A percentile compares a stretch with the other conserved stretches of the same genome.
Evolutionary conservation across 2,797 vertebrate species (phyloP).

Genomic region (Hippocampus kuda): DNA sequence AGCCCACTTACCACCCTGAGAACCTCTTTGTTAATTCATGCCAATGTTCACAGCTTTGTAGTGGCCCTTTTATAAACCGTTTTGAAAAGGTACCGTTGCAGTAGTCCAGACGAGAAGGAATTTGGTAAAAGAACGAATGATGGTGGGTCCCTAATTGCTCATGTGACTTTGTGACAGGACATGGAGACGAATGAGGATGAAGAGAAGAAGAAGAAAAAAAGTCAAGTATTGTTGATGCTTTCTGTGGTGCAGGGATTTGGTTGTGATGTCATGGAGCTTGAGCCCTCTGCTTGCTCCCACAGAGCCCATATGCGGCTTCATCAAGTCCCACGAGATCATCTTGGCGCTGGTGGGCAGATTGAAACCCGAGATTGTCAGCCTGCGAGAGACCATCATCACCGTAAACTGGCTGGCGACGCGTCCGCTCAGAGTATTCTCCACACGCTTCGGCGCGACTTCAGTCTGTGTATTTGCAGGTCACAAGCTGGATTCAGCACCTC

Average conservation of each 20-base stretch:
- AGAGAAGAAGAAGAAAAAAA: conserved; percentile 70
- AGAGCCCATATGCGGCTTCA: conserved; percentile 82
- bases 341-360: conserved; percentile 62
- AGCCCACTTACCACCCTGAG: too few species aligned
- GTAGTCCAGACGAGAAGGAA: neutral
- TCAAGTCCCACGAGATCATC: conserved; percentile 76
- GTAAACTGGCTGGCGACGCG: conserved; percentile 53
- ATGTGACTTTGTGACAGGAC: conserved; percentile 50
- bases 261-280: neutral
- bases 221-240: conserved; percentile 24
- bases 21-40: too few species aligned
- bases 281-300: neutral
- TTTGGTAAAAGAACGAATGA: neutral
- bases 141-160: neutral
- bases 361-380: conserved; percentile 77
- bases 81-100: neutral
- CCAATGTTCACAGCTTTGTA: too few species aligned
- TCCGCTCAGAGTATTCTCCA: neutral
- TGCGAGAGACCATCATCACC: conserved; percentile 74
- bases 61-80: too few species aligned
- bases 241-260: neutral
- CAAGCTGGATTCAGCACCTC: conserved; percentile 80
- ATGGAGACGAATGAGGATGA: conserved; percentile 78
- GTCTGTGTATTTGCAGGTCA: conserved; percentile 32
- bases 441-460: neutral